Conservation (phyloP, 2,797 vertebrate species). For the Pseudomugil tenellus region DNA sequence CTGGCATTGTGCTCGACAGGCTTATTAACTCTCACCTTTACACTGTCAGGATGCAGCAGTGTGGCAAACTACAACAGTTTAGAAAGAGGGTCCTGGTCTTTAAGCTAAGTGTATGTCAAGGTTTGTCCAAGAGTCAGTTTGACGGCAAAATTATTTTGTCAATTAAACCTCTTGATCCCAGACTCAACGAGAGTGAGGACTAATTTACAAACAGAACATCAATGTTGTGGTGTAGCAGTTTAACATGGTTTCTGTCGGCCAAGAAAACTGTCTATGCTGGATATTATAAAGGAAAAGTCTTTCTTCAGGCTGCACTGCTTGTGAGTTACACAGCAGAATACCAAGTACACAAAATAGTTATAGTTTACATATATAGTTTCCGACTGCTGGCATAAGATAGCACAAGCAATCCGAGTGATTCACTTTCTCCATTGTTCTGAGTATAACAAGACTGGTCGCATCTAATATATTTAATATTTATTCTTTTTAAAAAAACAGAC, state of each 20-base stretch:
- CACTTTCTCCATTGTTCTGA: constrained; percentile 14
- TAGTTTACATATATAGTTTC: constrained; percentile 25
- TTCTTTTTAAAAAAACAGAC: neutral
- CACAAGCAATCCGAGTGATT: neutral
- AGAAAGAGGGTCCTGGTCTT: constrained; percentile 22
- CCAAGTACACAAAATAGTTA: constrained; percentile 19
- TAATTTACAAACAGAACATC: constrained; percentile 44
- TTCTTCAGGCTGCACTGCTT: constrained; percentile 33
- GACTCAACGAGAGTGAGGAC: constrained; percentile 27
- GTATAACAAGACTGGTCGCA: neutral
- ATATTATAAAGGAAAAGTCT: constrained; percentile 45
- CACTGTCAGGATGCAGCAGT: constrained; percentile 37
- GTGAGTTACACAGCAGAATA: constrained; percentile 22
- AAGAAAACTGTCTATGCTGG: constrained; percentile 23
- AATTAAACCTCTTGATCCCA: constrained; percentile 24
- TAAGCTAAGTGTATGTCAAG: constrained; percentile 16
- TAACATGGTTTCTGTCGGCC: constrained; percentile 38
- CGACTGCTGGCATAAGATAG: constrained; percentile 4
- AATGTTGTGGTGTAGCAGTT: constrained; percentile 33
- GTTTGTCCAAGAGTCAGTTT: constrained; percentile 26
- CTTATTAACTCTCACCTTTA: constrained; percentile 41
- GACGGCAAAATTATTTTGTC: constrained; percentile 29
- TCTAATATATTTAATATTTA: neutral
- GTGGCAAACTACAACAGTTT: constrained; percentile 15
- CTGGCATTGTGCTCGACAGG: constrained; percentile 31